Evolutionary conservation across 2,113 vertebrate genomes (phyloP).

Genomic region (Dasyornis broadbenti): DNA sequence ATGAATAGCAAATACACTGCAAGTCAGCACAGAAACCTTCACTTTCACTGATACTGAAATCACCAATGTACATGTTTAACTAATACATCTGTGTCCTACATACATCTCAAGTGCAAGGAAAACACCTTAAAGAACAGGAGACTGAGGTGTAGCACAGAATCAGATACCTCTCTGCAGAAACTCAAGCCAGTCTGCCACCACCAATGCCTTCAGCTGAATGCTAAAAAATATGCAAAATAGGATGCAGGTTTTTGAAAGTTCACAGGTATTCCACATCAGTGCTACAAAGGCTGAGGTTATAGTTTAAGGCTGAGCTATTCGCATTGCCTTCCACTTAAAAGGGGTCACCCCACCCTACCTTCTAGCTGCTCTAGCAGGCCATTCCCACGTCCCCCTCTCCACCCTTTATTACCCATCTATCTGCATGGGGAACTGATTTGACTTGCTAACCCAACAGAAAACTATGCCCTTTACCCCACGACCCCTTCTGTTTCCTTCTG

Average conservation of each 20-base stretch:
- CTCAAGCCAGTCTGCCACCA: neutral
- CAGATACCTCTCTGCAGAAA: neutral
- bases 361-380: neutral
- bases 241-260: neutral
- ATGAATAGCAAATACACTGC: neutral
- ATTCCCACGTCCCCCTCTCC: fast-evolving
- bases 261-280: neutral
- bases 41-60: neutral
- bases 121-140: neutral
- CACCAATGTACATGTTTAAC: neutral
- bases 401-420: neutral
- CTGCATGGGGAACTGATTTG: neutral
- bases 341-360: neutral
- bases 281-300: neutral
- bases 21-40: constrained; percentile 25
- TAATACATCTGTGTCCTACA: neutral
- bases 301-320: neutral
- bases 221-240: neutral
- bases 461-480: neutral
- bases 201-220: neutral
- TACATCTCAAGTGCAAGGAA: neutral
- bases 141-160: neutral
- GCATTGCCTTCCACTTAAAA: neutral
- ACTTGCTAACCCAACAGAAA: neutral
- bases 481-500: neutral